Evolutionary conservation across 1,140 invertebrate genomes (phyloP), one percentile per base, ranked within the genome.

Genomic region (Hetaerina americana): DNA sequence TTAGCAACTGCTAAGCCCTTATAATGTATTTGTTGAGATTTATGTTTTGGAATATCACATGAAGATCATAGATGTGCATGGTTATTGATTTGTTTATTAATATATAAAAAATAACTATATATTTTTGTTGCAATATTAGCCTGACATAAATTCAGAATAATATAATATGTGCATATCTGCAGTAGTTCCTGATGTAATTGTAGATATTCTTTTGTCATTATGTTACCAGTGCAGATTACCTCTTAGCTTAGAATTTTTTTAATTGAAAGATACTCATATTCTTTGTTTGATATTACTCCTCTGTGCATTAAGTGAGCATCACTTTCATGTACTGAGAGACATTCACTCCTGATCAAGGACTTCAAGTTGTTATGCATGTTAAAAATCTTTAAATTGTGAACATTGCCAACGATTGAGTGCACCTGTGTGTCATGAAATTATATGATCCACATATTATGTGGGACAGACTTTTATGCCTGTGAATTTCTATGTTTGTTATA

Each of bases 401-500:
- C 40, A 57, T 57, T 57, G 15, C 40, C 40, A 57, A n/a, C 22
- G 40, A 57, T 57, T 57, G 40, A 57, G 40, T 57, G 40, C 40
- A 57, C 15, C 15, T 18, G 40, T 57, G 40, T 57, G 10, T 57
- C 22, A 57, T 57, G 40, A 57, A n/a, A 57, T 57, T 57, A 57
- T 57, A 57, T 57, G 22, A 57, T 18, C 15, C 40, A 5, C 40
- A 57, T 18, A 57, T 57, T n/a, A 57, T 57, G 40, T 12, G 40
- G 22, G 40, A n/a, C 40, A 57, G 22, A 57, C 15, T 57, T 57
- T 57, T 57, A n/a, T 57, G 40, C 40, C 40, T 18, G 40, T 18
- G 40, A 57, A 57, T 57, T 57, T 57, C 40, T 57, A 57, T 57
- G 40, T 57, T 57, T 57, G 40, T 57, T 57, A 57, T 57, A n/a